A percentile compares a stretch with the other conserved stretches of the same genome.
Conservation (phyloP, 23 tunicate genomes). For the Diplosoma virens region DNA sequence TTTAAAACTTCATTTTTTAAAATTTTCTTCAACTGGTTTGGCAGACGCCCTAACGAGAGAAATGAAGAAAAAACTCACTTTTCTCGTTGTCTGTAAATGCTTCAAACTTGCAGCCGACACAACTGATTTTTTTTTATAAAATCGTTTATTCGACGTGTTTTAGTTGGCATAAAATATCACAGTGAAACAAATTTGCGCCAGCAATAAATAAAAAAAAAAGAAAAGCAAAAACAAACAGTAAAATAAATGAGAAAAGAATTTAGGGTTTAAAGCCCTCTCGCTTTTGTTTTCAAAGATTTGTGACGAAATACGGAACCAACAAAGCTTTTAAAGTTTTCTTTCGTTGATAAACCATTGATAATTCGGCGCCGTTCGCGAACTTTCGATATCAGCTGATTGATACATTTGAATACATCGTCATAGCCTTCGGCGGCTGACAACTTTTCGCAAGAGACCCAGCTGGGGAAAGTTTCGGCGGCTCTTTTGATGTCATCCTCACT, state of each 20-base stretch:
- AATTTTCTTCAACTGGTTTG: no score
- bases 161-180: no score
- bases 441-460: constrained; percentile 18
- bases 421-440: constrained; percentile 46
- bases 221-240: background rate
- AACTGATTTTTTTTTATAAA: no score
- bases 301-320: constrained; percentile 27
- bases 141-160: no score
- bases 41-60: no score
- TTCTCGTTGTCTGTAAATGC: no score
- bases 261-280: background rate
- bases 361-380: background rate
- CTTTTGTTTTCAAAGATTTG: background rate
- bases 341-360: background rate
- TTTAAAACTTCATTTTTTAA: no score
- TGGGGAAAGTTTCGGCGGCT: background rate
- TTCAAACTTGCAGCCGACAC: no score
- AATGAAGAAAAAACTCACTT: no score
- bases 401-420: constrained; percentile 12
- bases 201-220: background rate
- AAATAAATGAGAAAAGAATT: background rate
- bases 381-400: constrained; percentile 10
- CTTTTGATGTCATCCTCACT: constrained; percentile 9
- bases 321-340: background rate
- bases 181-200: no score